Base-by-base conservation (phyloP, 1,140 invertebrate genomes). In the Drosophila ironensis region DNA sequence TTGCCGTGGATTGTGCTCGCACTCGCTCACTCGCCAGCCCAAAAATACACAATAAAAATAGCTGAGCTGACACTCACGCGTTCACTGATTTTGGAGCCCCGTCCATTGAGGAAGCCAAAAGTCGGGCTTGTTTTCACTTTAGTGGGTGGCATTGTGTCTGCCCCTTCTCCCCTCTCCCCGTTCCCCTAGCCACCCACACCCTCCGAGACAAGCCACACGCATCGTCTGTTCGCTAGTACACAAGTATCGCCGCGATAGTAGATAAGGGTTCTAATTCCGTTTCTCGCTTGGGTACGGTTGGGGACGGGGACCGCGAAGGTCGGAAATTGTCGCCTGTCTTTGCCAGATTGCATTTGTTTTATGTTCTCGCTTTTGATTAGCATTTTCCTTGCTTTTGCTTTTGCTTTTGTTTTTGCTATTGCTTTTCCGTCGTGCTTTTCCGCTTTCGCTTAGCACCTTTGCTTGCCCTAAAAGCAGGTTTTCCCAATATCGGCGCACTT, bases 71-170 rank as follows among this genome's bases (percentile, higher is more conserved):
- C n/a, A n/a, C n/a, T n/a, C n/a, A 37, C 46, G 60, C 59, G 42
- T 56, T 38, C 27, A 42, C 50, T 56, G 14, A 60, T 82, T 82
- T 78, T 66, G 69, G 69, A 60, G 44, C 53, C 56, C 69, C n/a
- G n/a, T n/a, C n/a, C n/a, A n/a, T n/a, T n/a, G n/a, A n/a, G n/a
- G 63, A 77, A 78, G 61, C 72, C 78, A 82, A 82, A 84, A 84
- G 14, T 33, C n/a, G n/a, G n/a, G n/a, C n/a, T n/a, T n/a, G n/a
- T n/a, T n/a, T n/a, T n/a, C n/a, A n/a, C n/a, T n/a, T n/a, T n/a
- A n/a, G n/a, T n/a, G n/a, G n/a, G n/a, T n/a, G n/a, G n/a, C n/a
- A n/a, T n/a, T n/a, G n/a, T n/a, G n/a, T n/a, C n/a, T n/a, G n/a
- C n/a, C n/a, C n/a, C n/a, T n/a, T n/a, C n/a, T n/a, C n/a, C n/a